Evolutionary conservation across 1,140 invertebrate genomes (phyloP).

Genomic region (Macrobrachium nipponense): DNA sequence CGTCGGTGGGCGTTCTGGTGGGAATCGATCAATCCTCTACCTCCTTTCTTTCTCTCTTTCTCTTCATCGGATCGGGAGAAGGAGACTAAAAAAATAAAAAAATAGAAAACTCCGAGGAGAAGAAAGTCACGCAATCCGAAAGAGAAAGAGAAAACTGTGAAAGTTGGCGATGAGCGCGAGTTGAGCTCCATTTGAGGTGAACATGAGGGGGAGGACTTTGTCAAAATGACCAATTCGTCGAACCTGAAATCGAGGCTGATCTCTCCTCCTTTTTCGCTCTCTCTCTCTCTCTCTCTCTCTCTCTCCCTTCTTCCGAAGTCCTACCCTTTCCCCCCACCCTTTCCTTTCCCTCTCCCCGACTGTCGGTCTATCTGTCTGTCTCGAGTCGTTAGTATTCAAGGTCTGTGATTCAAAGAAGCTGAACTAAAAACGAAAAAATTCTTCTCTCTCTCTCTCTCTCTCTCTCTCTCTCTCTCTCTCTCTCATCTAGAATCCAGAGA

Average conservation of each 20-base stretch:
- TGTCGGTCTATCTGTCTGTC: background rate
- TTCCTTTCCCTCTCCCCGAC: background rate
- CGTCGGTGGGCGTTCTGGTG: no score
- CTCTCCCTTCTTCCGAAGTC: constrained; percentile 4
- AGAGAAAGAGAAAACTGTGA: background rate
- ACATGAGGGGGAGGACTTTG: no score
- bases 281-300: constrained; percentile 30
- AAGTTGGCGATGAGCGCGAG: background rate
- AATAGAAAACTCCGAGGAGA: no score
- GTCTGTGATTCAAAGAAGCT: no score
- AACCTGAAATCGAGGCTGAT: background rate
- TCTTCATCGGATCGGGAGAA: no score
- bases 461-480: constrained; percentile 13
- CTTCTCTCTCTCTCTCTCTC: background rate
- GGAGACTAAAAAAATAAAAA: no score
- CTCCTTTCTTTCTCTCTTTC: no score
- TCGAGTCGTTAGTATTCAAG: no score
- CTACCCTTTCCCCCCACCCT: constrained; percentile 20
- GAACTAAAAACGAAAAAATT: background rate
- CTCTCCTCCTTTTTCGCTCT: constrained; percentile 31
- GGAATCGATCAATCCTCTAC: no score
- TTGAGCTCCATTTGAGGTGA: no score
- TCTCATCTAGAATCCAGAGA: no score
- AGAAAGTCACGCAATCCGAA: no score
- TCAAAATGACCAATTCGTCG: background rate